Evolutionary conservation across 30 jellyfish, hydroid and myxozoan species (phyloP).

Genomic region (Turritopsis rubra): DNA sequence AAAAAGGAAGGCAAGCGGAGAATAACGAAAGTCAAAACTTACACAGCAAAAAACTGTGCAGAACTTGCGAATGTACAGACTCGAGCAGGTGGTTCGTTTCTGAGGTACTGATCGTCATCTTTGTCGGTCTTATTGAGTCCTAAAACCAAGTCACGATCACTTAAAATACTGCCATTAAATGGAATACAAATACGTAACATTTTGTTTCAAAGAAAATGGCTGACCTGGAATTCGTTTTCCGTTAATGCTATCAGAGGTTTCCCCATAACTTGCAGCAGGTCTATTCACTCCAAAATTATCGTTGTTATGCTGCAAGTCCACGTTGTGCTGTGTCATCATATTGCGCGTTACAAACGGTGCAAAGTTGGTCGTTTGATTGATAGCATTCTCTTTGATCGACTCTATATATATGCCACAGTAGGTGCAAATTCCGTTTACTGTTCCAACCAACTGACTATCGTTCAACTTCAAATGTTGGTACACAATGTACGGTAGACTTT

Average conservation of each 20-base stretch:
- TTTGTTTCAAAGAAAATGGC: background rate
- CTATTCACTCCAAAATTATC: background rate
- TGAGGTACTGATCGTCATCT: background rate
- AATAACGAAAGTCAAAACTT: slow-evolving; percentile 11
- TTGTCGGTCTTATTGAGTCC: slow-evolving; percentile 1
- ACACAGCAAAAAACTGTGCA: slow-evolving; percentile 83
- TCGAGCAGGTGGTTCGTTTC: slow-evolving; percentile 20
- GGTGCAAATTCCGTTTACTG: slow-evolving; percentile 74
- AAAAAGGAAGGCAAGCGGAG: background rate
- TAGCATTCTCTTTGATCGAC: slow-evolving; percentile 62
- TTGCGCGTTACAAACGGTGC: slow-evolving; percentile 54
- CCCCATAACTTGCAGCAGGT: slow-evolving; percentile 27
- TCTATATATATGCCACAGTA: slow-evolving; percentile 83
- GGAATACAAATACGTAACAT: background rate
- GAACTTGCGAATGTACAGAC: slow-evolving; percentile 56
- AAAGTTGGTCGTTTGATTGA: slow-evolving; percentile 52
- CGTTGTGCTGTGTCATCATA: background rate
- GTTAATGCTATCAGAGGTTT: slow-evolving; percentile 2
- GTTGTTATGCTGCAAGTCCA: background rate
- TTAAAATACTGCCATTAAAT: background rate
- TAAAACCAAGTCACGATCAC: background rate
- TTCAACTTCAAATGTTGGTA: slow-evolving; percentile 75
- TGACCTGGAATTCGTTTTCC: slow-evolving; percentile 27
- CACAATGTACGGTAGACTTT: slow-evolving; percentile 58
- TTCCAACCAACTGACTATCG: slow-evolving; percentile 42